These are phyloP conservation scores for Anabas testudineus DNA, from an alignment of 2,797 vertebrate genomes.

Conservation along the genomic window DNA sequence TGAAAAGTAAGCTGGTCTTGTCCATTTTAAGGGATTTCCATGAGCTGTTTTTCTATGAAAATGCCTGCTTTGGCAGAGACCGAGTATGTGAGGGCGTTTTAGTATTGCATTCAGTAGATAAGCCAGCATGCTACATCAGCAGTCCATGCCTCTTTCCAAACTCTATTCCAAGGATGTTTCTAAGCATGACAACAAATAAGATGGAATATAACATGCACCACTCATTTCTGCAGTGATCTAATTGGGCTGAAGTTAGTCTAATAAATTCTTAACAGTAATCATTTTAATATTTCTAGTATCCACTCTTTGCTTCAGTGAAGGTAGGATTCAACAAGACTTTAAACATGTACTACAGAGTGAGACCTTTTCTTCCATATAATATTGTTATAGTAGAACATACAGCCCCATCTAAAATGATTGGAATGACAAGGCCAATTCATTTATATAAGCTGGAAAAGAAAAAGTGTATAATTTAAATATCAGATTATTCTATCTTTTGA, in stretches of 20 bases:
- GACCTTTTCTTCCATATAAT: too few relatives aligned
- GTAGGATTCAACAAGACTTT: too few relatives aligned
- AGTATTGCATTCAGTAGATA: constrained; percentile 62
- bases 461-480: too few relatives aligned
- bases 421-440: too few relatives aligned
- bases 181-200: constrained; percentile 48
- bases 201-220: constrained; percentile 29
- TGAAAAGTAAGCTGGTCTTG: constrained; percentile 57
- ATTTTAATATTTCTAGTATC: neutral
- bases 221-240: constrained; percentile 15
- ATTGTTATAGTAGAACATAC: too few relatives aligned
- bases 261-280: neutral
- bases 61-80: constrained; percentile 50
- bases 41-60: constrained; percentile 60
- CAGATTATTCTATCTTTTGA: too few relatives aligned
- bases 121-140: constrained; percentile 60
- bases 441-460: too few relatives aligned
- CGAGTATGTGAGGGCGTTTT: constrained; percentile 48
- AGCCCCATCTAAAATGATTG: too few relatives aligned
- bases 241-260: neutral
- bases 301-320: too few relatives aligned
- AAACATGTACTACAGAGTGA: too few relatives aligned
- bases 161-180: constrained; percentile 36
- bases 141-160: constrained; percentile 40
- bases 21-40: constrained; percentile 66